Evolutionary conservation across 2,888 invertebrate species (phyloP).

Genomic region (Lasioglossum pauxillum): DNA sequence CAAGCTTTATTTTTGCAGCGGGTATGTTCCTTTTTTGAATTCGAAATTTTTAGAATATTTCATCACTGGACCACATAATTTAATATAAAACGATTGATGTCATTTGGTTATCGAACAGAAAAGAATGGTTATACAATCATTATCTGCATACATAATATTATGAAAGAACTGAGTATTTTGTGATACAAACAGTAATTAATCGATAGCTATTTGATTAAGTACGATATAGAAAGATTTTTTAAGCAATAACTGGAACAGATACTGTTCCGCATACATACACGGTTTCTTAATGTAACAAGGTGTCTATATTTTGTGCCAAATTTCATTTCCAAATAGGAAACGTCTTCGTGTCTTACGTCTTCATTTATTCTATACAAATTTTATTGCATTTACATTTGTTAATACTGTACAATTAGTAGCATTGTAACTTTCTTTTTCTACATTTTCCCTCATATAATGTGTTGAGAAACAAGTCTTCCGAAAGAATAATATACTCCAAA

Average conservation of each 20-base stretch:
- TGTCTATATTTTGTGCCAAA: constrained; percentile 34
- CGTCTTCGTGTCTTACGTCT: constrained; percentile 8
- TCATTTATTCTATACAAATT: constrained; percentile 13
- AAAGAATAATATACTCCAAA: neutral
- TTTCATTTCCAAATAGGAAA: constrained; percentile 23
- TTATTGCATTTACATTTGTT: constrained; percentile 42
- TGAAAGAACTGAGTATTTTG: constrained; percentile 55
- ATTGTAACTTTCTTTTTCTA: constrained; percentile 32
- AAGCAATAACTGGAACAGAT: constrained; percentile 17
- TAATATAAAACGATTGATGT: constrained; percentile 9
- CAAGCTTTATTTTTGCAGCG: constrained; percentile 30
- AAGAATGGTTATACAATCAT: neutral
- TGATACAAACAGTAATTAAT: constrained; percentile 48
- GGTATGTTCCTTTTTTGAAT: neutral
- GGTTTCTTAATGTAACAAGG: neutral
- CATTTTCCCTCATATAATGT: neutral
- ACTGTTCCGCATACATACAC: neutral
- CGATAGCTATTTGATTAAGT: constrained; percentile 20
- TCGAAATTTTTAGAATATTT: neutral
- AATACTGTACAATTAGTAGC: neutral
- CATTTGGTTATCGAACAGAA: constrained; percentile 34
- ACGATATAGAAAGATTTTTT: neutral
- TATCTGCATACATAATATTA: constrained; percentile 8
- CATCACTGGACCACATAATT: neutral
- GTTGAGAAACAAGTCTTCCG: constrained; percentile 43